Base-by-base conservation (phyloP, 2,113 vertebrate genomes). In the Vulpes vulpes region DNA sequence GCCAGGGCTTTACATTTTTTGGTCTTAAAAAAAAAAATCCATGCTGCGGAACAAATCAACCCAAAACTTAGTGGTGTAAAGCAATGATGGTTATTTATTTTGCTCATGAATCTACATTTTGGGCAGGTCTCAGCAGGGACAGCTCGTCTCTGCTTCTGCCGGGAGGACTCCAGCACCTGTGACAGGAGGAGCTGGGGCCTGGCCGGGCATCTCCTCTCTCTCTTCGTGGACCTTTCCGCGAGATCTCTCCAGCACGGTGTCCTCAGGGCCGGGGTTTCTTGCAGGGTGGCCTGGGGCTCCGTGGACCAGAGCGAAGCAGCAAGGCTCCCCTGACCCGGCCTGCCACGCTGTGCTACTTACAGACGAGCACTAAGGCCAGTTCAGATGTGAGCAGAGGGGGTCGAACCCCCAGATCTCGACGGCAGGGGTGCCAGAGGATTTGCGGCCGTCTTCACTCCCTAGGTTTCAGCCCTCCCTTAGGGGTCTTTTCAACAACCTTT, bases 201-300 rank as follows among this genome's bases (percentile, higher is more conserved):
- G n/a, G 23, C 35, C 0, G 0, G 74, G 11, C 3, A 2, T 3
- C 38, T 17, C 10, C 49, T 55, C 57, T 5, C 59, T 64, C 27
- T 30, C 85, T 76, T 35, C 17, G 0, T 0, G 1, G 57, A 25
- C 32, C 22, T 43, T 8, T 22, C n/a, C 12, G 1, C 0, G 0
- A 1, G 14, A 14, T 15, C 25, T 35, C 51, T 57, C n/a, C 38
- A 25, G 62, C 43, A 11, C 11, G 5, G 59, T 0, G 0, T 12
- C 32, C 49, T 32, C 12, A 8, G 88, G 43, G 9, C 1, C 15
- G 0, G 7, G 4, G 0, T 10, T 59, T 35, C 96, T 62, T 12
- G 2, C 15, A 9, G 2, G 38, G 57, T 15, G 57, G 3, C 53
- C 2, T 14, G 62, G 64, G 27, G 8, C 22, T 62, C 55, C 43